These are phyloP conservation scores for Lytechinus pictus DNA, from an alignment of 35 echinoderm and acorn worm genomes.

Conservation along the genomic window DNA sequence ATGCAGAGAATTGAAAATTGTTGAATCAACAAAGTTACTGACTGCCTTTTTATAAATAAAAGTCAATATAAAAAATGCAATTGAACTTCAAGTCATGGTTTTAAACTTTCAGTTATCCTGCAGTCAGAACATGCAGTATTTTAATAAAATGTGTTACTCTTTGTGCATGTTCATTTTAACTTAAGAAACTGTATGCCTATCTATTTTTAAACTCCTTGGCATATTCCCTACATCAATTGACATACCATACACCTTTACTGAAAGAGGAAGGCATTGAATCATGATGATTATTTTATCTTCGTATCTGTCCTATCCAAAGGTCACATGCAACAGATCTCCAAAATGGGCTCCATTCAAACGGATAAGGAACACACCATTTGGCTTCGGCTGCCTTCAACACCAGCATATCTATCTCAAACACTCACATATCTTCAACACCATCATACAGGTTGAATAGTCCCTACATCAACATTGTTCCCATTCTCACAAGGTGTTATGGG, in stretches of 20 bases:
- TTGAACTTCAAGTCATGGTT: too few relatives aligned
- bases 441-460: neutral
- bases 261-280: neutral
- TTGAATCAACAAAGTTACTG: too few relatives aligned
- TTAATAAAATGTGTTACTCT: too few relatives aligned
- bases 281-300: neutral
- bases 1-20: too few relatives aligned
- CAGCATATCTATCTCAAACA: neutral
- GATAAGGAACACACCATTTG: neutral
- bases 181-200: neutral
- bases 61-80: too few relatives aligned
- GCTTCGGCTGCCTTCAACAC: neutral
- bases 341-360: neutral
- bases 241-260: neutral
- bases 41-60: too few relatives aligned
- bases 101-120: too few relatives aligned
- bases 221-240: neutral
- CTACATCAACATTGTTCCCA: slow-evolving; percentile 6
- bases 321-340: neutral
- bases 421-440: too few relatives aligned
- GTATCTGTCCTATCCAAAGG: neutral
- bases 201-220: neutral
- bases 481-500: slow-evolving; percentile 30
- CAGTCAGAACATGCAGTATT: too few relatives aligned
- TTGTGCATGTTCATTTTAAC: neutral